Evolutionary conservation across 2,113 vertebrate species (phyloP).

Genomic region (Clinocottus analis): DNA sequence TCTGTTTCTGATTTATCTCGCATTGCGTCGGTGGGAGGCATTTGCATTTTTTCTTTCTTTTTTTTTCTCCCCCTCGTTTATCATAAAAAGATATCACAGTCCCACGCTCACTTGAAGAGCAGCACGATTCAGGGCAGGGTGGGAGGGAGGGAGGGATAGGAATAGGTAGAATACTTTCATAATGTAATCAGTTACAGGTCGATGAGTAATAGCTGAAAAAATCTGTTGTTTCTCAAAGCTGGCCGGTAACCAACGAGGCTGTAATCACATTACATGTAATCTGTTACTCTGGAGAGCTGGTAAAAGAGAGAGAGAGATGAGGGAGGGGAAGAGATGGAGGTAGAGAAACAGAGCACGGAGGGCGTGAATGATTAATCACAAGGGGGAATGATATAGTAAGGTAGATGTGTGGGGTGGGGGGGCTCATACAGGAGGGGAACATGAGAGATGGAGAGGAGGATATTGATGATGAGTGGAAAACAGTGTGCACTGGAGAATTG

Average conservation of each 20-base stretch:
- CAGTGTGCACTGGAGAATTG: slow-evolving; percentile 39
- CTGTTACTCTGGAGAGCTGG: slow-evolving; percentile 33
- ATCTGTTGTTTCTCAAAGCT: no score
- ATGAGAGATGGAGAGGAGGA: slow-evolving; percentile 50
- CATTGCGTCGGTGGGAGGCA: slow-evolving; percentile 81
- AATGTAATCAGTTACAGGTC: slow-evolving; percentile 69
- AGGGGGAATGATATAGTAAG: slow-evolving; percentile 37
- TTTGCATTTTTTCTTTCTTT: slow-evolving; percentile 84
- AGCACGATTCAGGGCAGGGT: slow-evolving; percentile 75
- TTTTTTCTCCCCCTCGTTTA: slow-evolving; percentile 79
- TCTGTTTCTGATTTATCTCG: slow-evolving; percentile 76
- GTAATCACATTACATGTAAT: slow-evolving; percentile 62
- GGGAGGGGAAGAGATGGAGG: slow-evolving; percentile 18
- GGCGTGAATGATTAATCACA: slow-evolving; percentile 56
- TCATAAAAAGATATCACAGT: slow-evolving; percentile 84
- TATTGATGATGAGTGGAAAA: slow-evolving; percentile 65
- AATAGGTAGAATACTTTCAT: slow-evolving; percentile 69
- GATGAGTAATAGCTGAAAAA: slow-evolving; percentile 17
- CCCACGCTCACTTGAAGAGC: slow-evolving; percentile 82
- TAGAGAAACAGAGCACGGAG: slow-evolving; percentile 23
- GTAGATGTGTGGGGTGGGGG: slow-evolving; percentile 8
- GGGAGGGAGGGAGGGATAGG: slow-evolving; percentile 63
- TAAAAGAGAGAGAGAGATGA: slow-evolving; percentile 4
- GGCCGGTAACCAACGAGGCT: background rate
- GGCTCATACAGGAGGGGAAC: slow-evolving; percentile 45